Conservation (phyloP, 2,113 vertebrate genomes). For the Scatophagus argus region DNA sequence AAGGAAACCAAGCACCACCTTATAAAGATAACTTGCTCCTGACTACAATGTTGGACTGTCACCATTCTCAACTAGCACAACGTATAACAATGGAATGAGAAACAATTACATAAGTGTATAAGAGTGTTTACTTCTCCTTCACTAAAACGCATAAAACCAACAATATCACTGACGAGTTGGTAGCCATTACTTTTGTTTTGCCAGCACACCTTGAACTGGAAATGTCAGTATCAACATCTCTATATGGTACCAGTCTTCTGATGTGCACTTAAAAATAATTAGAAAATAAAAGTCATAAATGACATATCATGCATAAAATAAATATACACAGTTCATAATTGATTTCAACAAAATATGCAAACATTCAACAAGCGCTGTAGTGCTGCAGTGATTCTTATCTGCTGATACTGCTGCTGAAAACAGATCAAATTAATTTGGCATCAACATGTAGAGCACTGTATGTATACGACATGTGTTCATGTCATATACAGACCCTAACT, state of each 20-base stretch:
- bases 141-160: background rate
- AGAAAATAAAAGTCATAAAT: too few species aligned
- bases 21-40: too few species aligned
- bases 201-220: background rate
- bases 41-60: too few species aligned
- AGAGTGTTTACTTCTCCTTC: background rate
- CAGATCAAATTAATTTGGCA: background rate
- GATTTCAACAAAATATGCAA: background rate
- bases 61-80: too few species aligned
- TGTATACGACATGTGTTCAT: too few species aligned
- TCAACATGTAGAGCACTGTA: background rate
- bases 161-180: background rate
- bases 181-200: background rate
- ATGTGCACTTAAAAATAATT: too few species aligned
- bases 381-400: background rate
- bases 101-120: background rate
- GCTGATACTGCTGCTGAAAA: background rate
- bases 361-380: background rate
- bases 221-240: background rate
- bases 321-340: too few species aligned
- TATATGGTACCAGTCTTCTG: background rate
- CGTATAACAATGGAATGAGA: background rate
- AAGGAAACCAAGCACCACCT: too few species aligned
- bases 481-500: background rate
- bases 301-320: too few species aligned